Percentiles rank a stretch among this genome's conserved stretches.
phyloP scores from a whole-genome alignment of 2,797 vertebrate genomes.

The Mormyrops boulengeri region DNA sequence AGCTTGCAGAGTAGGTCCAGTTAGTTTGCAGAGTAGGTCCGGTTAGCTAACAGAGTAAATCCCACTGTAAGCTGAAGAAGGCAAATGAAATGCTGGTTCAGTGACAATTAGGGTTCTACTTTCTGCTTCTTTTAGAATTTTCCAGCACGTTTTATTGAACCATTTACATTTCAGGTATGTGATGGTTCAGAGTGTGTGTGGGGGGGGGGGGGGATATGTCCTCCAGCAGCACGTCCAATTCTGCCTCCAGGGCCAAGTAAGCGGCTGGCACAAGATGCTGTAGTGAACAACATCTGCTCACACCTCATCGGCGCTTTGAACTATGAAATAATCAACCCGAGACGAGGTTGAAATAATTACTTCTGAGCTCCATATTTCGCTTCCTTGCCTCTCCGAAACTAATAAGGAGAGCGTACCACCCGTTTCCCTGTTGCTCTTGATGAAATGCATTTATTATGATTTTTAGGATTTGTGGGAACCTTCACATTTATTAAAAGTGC shows the following conservation, averaged over 20 bases:
- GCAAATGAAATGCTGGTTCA: not conserved
- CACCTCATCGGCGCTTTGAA: conserved; percentile 13
- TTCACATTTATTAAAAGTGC: not conserved
- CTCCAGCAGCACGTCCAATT: not conserved
- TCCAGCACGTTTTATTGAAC: not conserved
- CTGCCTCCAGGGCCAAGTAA: not conserved
- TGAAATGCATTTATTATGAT: not conserved
- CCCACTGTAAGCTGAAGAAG: not conserved
- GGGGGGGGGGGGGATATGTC: not conserved
- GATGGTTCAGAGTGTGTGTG: no score
- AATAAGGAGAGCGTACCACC: not conserved
- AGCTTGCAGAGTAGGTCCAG: not conserved
- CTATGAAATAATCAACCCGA: not conserved
- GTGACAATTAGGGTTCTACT: not conserved
- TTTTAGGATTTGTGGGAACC: not conserved
- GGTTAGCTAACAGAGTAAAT: not conserved
- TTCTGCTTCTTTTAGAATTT: not conserved
- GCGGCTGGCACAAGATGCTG: not conserved
- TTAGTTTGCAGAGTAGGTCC: not conserved
- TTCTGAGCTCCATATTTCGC: not conserved
- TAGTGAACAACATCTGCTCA: conserved; percentile 5
- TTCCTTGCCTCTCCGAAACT: conserved; percentile 11
- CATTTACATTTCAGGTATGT: not conserved
- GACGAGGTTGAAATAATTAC: conserved; percentile 9
- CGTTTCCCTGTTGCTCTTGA: not conserved